Base-by-base conservation (phyloP, 2,888 invertebrate genomes). In the Trichogramma evanescens region DNA sequence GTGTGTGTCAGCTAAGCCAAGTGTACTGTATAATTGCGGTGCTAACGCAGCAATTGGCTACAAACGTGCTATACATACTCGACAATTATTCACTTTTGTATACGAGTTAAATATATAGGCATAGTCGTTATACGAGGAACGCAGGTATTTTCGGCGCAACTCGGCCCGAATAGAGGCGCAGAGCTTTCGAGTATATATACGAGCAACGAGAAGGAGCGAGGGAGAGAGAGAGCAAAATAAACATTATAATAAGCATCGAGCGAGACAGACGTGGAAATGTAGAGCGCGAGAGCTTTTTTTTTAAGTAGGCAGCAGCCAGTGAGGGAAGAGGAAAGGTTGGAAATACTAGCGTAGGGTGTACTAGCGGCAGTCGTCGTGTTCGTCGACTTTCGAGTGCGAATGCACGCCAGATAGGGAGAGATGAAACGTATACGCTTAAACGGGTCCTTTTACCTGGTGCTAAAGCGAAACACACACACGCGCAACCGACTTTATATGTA, bases 391-490 rank as follows among this genome's bases (percentile, higher is more conserved):
- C 51, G 43, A 56, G 60, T 51, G 49, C 38, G 50, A 56, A 43
- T 45, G 39, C 4, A 26, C 48, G 53, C 52, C 42, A 41, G 13
- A n/a, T 2, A 13, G 26, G 10, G n/a, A 48, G 48, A 48, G 48
- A 13, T 38, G 54, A n/a, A 39, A 40, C 10, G 53, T 52, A 46
- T 52, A 58, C 49, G 54, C 51, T 55, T 59, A 60, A 63, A 63
- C 60, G 63, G 58, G 53, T 51, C 54, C 60, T 63, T 60, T 63
- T 58, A 58, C 53, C 48, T 42, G 53, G 40, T 43, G 49, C 50
- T 50, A 51, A 42, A 55, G 50, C 9, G 46, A 26, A 26, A 26
- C 26, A 26, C 26, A 26, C 26, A 26, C 26, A 13, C 13, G 2
- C 26, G 26, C 26, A 26, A 0, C 26, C 26, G 3, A 26, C 26